A percentile compares a stretch with the other conserved stretches of the same genome.
Conservation (phyloP, 35 echinoderm and acorn worm genomes). For the Apostichopus californicus region DNA sequence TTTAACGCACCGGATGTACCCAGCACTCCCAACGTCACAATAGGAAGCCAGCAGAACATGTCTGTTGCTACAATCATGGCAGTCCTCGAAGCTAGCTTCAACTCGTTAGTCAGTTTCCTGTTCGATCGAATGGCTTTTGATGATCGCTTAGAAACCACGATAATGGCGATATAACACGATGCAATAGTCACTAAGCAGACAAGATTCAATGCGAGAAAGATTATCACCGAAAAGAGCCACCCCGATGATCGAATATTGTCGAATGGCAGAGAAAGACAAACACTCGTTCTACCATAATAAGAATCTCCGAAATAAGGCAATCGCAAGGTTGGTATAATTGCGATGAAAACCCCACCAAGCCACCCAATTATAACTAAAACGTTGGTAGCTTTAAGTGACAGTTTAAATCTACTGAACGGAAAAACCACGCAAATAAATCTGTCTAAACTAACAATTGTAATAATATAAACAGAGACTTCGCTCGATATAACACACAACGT, state of each 20-base stretch:
- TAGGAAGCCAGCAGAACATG: slow-evolving; percentile 79
- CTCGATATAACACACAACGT: slow-evolving; percentile 73
- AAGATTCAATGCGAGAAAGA: slow-evolving; percentile 76
- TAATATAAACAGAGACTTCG: slow-evolving; percentile 80
- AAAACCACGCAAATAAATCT: slow-evolving; percentile 84
- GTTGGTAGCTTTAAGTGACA: not conserved
- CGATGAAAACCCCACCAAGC: slow-evolving; percentile 19
- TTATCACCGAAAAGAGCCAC: slow-evolving; percentile 65
- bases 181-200: slow-evolving; percentile 55
- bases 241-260: slow-evolving; percentile 19
- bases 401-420: slow-evolving; percentile 43
- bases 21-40: slow-evolving; percentile 58
- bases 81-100: slow-evolving; percentile 59
- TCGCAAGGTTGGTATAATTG: not conserved
- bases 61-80: slow-evolving; percentile 66
- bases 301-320: slow-evolving; percentile 55
- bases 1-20: not conserved
- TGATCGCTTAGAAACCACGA: slow-evolving; percentile 63
- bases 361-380: slow-evolving; percentile 23
- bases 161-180: slow-evolving; percentile 71
- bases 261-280: slow-evolving; percentile 81
- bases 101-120: slow-evolving; percentile 18
- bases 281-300: slow-evolving; percentile 75
- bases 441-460: slow-evolving; percentile 88
- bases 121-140: slow-evolving; percentile 38